These are phyloP conservation scores for Dendroctonus valens DNA, from an alignment of 1,140 invertebrate species.

Conservation along the genomic window DNA sequence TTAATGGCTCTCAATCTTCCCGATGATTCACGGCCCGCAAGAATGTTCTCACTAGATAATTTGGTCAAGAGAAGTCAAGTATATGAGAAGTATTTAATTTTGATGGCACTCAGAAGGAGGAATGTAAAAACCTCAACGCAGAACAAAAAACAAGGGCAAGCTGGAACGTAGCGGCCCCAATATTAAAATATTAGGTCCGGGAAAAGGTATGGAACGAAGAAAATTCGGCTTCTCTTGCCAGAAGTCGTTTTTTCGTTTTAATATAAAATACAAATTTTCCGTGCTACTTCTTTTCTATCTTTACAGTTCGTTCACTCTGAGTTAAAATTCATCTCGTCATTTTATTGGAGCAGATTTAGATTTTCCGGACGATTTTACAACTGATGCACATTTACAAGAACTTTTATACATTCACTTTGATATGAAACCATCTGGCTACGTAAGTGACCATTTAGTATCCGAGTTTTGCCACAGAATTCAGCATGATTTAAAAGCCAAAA, in stretches of 20 bases:
- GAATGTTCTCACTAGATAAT: too few relatives aligned
- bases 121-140: not conserved
- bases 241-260: conserved; percentile 26
- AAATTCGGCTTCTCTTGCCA: conserved; percentile 26
- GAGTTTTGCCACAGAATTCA: too few relatives aligned
- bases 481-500: too few relatives aligned
- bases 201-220: conserved; percentile 24
- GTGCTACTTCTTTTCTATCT: conserved; percentile 26
- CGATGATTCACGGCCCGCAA: too few relatives aligned
- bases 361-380: conserved; percentile 13
- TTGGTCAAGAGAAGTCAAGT: too few relatives aligned
- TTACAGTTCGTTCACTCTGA: conserved; percentile 23
- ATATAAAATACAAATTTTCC: conserved; percentile 33
- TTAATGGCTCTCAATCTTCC: too few relatives aligned
- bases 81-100: conserved; percentile 9
- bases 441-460: too few relatives aligned
- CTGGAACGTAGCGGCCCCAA: conserved; percentile 10
- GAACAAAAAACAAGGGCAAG: conserved; percentile 6
- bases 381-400: conserved; percentile 1
- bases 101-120: not conserved
- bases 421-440: not conserved
- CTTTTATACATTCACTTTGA: not conserved
- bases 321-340: conserved; percentile 20
- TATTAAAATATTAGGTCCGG: conserved; percentile 32
- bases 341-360: conserved; percentile 23